Conservation (phyloP, 2,797 vertebrate genomes). For the Melopsittacus undulatus region DNA sequence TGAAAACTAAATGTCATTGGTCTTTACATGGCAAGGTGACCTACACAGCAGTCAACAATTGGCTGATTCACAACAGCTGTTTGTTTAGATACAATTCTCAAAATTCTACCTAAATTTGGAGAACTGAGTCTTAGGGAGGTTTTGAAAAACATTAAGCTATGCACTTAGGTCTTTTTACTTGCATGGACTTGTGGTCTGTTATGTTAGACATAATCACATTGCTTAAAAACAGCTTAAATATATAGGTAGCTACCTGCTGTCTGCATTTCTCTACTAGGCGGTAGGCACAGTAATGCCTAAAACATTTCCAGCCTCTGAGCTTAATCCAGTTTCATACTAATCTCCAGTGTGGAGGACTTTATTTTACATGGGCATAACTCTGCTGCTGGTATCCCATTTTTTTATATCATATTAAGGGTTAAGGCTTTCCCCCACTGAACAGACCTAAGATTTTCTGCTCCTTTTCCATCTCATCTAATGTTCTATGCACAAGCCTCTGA, state of each 20-base stretch:
- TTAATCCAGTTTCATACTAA: not conserved
- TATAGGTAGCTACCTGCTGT: not conserved
- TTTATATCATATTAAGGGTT: not conserved
- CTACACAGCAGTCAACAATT: not conserved
- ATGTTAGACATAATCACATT: not conserved
- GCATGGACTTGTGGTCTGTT: not conserved
- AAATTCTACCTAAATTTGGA: not conserved
- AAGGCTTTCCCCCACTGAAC: not conserved
- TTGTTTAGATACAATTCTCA: not conserved
- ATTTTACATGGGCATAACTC: not conserved
- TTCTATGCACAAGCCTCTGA: not conserved
- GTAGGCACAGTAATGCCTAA: not conserved
- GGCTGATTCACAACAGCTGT: not conserved
- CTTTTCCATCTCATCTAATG: not conserved
- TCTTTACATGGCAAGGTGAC: not conserved
- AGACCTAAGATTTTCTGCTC: not conserved
- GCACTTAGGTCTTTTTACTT: not conserved
- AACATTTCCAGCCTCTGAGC: not conserved
- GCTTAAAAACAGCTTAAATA: not conserved
- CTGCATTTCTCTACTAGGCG: not conserved
- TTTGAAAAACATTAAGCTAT: not conserved
- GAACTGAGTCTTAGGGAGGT: not conserved
- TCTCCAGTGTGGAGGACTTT: not conserved
- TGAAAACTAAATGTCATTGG: not conserved
- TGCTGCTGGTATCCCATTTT: not conserved